Percentiles rank a stretch among this genome's conserved stretches.
These are phyloP conservation scores for Sebastes goodei DNA, from an alignment of 2,797 vertebrate genomes.

Conservation along the genomic window DNA sequence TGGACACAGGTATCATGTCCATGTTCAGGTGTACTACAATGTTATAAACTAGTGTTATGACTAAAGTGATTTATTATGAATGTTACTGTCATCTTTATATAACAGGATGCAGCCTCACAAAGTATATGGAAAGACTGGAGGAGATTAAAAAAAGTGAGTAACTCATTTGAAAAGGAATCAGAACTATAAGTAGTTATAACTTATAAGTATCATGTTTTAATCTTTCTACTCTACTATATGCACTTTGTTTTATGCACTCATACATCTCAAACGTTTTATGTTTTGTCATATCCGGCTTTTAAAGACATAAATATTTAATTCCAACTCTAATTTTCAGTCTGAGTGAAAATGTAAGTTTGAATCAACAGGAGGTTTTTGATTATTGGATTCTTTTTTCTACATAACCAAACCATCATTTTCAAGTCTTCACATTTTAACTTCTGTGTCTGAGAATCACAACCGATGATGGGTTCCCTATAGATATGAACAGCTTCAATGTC, in stretches of 20 bases:
- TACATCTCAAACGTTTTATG: background rate
- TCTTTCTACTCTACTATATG: background rate
- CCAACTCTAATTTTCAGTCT: fast-evolving
- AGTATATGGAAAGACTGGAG: slow-evolving; percentile 91
- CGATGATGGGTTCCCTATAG: background rate
- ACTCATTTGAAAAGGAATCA: background rate
- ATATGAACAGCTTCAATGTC: background rate
- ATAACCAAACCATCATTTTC: background rate
- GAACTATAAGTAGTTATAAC: background rate
- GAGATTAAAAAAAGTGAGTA: slow-evolving; percentile 93
- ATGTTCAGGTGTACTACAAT: background rate
- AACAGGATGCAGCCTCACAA: slow-evolving; percentile 90
- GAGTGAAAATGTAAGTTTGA: background rate
- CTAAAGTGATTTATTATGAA: background rate
- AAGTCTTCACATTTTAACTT: background rate
- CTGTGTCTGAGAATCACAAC: background rate
- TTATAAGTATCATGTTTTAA: background rate
- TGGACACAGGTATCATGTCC: slow-evolving; percentile 88
- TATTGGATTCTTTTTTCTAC: background rate
- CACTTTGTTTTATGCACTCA: background rate
- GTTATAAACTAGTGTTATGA: background rate
- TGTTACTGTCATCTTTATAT: background rate
- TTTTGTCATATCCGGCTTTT: background rate
- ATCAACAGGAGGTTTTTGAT: background rate
- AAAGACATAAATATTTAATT: background rate